phyloP scores from a whole-genome alignment of 2,888 invertebrate species.

The Temnothorax unifasciatus region DNA sequence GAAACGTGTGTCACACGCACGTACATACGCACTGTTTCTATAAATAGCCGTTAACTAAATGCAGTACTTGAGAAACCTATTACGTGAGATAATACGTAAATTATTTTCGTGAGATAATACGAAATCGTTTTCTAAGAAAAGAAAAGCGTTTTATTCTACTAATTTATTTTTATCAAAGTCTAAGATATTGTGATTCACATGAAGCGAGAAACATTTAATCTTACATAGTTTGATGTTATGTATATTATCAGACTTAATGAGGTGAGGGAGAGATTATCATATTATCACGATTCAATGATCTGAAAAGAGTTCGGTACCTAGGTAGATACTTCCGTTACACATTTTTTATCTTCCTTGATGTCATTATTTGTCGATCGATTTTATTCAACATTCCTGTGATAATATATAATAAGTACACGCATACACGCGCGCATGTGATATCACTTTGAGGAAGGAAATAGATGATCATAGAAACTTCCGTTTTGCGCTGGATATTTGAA shows the following conservation, averaged over 20 bases:
- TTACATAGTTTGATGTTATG: background rate
- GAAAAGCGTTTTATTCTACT: background rate
- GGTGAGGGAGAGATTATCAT: background rate
- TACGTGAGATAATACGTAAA: slow-evolving; percentile 24
- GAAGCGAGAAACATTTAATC: background rate
- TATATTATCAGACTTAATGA: background rate
- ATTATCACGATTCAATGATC: background rate
- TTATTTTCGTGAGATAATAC: slow-evolving; percentile 12
- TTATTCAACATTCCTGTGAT: background rate
- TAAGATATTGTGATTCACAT: background rate
- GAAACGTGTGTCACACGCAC: background rate
- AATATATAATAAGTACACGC: background rate
- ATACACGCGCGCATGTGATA: background rate
- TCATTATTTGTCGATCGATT: background rate
- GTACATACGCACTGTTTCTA: background rate
- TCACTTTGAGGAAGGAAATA: background rate
- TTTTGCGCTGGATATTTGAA: background rate
- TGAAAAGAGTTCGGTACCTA: background rate
- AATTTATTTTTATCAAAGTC: background rate
- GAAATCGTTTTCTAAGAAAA: background rate
- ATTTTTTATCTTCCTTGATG: background rate
- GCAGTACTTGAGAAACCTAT: background rate
- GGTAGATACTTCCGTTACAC: background rate
- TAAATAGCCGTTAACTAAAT: slow-evolving; percentile 33
- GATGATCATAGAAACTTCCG: background rate